phyloP scores from a whole-genome alignment of 92 coral and sea anemone genomes.

The Plumapathes pennacea region DNA sequence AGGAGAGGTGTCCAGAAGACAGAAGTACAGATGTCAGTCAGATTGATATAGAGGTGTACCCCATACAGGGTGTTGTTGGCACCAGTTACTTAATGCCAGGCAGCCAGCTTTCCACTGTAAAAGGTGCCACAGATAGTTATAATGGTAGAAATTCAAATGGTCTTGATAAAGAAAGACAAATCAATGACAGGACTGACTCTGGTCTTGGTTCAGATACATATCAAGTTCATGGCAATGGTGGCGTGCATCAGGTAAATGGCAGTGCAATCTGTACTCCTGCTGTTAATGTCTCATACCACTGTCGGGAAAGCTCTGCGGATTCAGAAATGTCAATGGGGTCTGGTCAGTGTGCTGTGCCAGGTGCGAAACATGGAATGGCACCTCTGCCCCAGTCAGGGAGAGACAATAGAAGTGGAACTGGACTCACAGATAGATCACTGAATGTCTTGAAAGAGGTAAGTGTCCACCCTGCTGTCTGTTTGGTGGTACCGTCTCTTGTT shows the following conservation, averaged over 20 bases:
- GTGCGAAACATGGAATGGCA: conserved; percentile 1
- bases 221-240: conserved; percentile 30
- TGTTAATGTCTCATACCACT: conserved; percentile 57
- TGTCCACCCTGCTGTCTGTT: no score
- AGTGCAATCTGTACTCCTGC: conserved; percentile 15
- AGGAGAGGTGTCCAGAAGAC: not conserved
- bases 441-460: conserved; percentile 33
- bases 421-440: not conserved
- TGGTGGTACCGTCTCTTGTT: no score
- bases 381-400: no score
- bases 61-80: no score
- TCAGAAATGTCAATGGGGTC: conserved; percentile 67
- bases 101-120: no score
- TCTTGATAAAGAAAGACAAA: conserved; percentile 1
- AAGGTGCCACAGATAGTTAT: not conserved
- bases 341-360: conserved; percentile 36
- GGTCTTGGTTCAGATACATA: conserved; percentile 56
- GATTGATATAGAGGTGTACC: conserved; percentile 6
- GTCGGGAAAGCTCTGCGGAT: conserved; percentile 62
- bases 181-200: conserved; percentile 49
- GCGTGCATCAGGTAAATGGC: not conserved
- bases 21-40: not conserved
- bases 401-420: no score
- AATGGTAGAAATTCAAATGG: conserved; percentile 13
- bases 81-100: no score